Evolutionary conservation across 2,888 invertebrate genomes (phyloP), one percentile per base, ranked within the genome.

Genomic region (Xylota segnis): DNA sequence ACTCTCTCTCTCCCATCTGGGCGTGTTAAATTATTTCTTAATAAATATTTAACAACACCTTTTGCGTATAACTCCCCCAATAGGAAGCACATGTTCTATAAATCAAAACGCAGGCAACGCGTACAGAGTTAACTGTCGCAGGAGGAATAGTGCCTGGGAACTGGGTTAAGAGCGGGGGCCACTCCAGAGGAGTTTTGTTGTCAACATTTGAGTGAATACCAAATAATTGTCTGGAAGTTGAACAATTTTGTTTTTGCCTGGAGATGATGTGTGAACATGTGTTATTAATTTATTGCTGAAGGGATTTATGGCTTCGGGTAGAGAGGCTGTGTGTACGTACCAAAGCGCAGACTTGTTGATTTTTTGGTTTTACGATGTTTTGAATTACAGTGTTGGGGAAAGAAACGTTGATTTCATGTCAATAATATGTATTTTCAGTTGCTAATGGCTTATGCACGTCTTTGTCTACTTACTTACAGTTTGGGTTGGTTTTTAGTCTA

Each of bases 81-180:
- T n/a, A n/a, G 50, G 66, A 23, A 40, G 66, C 52, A 66, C 66
- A 66, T 66, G 66, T 40, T 54, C 52, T 54, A 66, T 66, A 66
- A 66, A 66, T 66, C 66, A 66, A 66, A 66, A 54, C 52, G 7
- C 65, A 37, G 10, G 34, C 40, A 32, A 47, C 5, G 14, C 29
- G n/a, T n/a, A n/a, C 7, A 6, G n/a, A 47, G 34, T 23, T 40
- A 54, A 63, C 7, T 18, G 12, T 63, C 52, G 66, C 9, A 5
- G 14, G 66, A n/a, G 34, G 40, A 12, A 27, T 47, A 32, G 43
- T 18, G 29, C 9, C 9, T 18, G 5, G 40, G n/a, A 47, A 37
- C 5, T 10, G 23, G 43, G 58, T 37, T 23, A 32, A n/a, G 6
- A 5, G 14, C 6, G 43, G 43, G 18, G 23, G 16, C 10, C 52